These are phyloP conservation scores for Agapostemon virescens DNA, from an alignment of 2,888 invertebrate genomes.

Conservation along the genomic window DNA sequence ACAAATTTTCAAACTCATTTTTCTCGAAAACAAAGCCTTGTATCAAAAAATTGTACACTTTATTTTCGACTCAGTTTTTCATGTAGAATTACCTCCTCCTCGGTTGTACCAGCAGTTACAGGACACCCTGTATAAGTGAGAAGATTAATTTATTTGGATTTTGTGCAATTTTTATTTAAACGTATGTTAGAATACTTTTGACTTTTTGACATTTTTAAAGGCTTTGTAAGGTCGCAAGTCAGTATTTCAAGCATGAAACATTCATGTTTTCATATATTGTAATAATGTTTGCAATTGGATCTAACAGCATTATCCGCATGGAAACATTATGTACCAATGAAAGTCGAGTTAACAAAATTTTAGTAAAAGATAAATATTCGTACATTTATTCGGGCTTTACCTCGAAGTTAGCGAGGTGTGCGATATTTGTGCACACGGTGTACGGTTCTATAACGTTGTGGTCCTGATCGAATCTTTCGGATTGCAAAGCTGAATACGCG, in stretches of 20 bases:
- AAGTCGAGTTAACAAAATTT: background rate
- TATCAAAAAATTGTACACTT: too few species aligned
- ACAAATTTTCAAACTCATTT: too few species aligned
- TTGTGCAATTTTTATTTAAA: too few species aligned
- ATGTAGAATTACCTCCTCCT: too few species aligned
- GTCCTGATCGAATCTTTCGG: conserved; percentile 11
- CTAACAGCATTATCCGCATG: background rate
- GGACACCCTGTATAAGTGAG: too few species aligned
- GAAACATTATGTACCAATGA: background rate
- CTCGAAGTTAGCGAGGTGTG: background rate
- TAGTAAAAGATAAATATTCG: background rate
- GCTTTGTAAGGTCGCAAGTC: background rate
- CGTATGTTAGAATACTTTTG: too few species aligned
- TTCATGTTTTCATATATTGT: background rate
- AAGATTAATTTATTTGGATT: too few species aligned
- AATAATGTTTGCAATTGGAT: background rate
- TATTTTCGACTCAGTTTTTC: too few species aligned
- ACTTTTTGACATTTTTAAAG: background rate
- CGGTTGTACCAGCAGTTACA: too few species aligned
- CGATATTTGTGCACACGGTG: conserved; percentile 13
- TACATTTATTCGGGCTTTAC: background rate
- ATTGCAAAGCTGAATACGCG: background rate
- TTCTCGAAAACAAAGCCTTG: too few species aligned
- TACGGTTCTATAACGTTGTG: conserved; percentile 4
- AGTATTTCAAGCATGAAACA: background rate